Evolutionary conservation across 2,888 invertebrate genomes (phyloP).

Genomic region (Aphodius granarius): DNA sequence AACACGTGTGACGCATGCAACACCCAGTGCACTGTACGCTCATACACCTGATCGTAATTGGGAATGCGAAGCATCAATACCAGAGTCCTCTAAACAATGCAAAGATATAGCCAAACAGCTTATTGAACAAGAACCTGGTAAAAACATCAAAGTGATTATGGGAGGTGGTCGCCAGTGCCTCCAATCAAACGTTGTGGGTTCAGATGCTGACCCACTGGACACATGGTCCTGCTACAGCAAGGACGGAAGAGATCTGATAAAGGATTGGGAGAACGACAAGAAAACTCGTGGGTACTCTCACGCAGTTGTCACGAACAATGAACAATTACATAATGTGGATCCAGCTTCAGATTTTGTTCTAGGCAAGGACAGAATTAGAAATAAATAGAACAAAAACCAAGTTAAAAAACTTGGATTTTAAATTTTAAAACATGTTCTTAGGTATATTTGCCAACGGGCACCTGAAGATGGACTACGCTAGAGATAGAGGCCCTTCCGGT

Average conservation of each 20-base stretch:
- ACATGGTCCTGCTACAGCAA: slow-evolving; percentile 61
- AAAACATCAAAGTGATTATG: slow-evolving; percentile 72
- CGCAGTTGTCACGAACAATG: slow-evolving; percentile 68
- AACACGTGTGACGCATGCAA: slow-evolving; percentile 86
- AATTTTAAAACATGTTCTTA: slow-evolving; percentile 37
- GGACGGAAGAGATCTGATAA: slow-evolving; percentile 77
- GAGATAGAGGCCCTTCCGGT: slow-evolving; percentile 65
- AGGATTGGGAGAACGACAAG: slow-evolving; percentile 65
- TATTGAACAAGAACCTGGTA: slow-evolving; percentile 77
- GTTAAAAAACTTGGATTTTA: not conserved
- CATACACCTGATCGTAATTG: slow-evolving; percentile 74
- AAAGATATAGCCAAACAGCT: slow-evolving; percentile 86
- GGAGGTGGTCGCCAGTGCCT: slow-evolving; percentile 82
- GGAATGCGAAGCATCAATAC: slow-evolving; percentile 78
- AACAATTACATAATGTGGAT: slow-evolving; percentile 64
- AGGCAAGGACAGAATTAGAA: too few relatives aligned
- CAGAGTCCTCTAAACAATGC: slow-evolving; percentile 60
- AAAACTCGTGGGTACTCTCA: slow-evolving; percentile 55
- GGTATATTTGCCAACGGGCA: slow-evolving; percentile 83
- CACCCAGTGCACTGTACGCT: slow-evolving; percentile 80
- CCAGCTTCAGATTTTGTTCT: slow-evolving; percentile 70
- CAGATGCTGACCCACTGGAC: slow-evolving; percentile 55
- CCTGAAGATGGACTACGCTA: slow-evolving; percentile 71
- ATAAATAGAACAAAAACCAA: too few relatives aligned
- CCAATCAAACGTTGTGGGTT: slow-evolving; percentile 59